Base-by-base conservation (phyloP, 35 echinoderm and acorn worm species). In the Ptychodera flava region DNA sequence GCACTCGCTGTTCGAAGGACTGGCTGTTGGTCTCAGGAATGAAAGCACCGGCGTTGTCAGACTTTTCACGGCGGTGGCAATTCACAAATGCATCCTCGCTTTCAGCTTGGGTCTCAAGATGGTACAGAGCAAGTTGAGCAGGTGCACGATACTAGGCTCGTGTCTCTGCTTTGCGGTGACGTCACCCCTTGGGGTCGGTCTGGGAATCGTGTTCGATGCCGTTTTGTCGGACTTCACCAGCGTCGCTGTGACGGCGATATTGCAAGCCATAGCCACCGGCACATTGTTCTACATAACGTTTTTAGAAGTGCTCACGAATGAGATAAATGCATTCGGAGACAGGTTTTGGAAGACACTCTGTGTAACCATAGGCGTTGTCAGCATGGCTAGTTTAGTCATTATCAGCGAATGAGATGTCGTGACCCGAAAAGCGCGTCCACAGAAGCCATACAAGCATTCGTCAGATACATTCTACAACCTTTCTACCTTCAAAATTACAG, bases 201-300 rank as follows among this genome's bases (percentile, higher is more conserved):
- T 90, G 6, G 95, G 95, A n/a, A 93, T 97, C 31, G 2, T 90
- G 28, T 83, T 93, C 6, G 84, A 77, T 0, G 45, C 87, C 29
- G 77, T 80, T 29, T 84, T 84, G 37, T 89, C 85, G 1, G 81
- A 86, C 38, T 93, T 93, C 77, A 85, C 87, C n/a, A 89, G 86
- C 38, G 89, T 84, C 37, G 35, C 91, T 36, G 64, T 86, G n/a
- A 93, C 91, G 78, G 95, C 91, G 10, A 52, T 93, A 28, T 76
- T 97, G 1, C 92, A 97, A 35, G 95, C 91, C 6, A 36, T 97
- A 33, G 95, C 95, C 0, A 97, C 91, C 1, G 95, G 95, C 33
- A 97, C 95, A 1, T 97, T 97, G 77, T 88, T 97, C 14, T 97
- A 97, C 82, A 93, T 97, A 14, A 97, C 95, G 16, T 97, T 97